Evolutionary conservation across 1,140 invertebrate species (phyloP).

Genomic region (Epicauta chinensis): DNA sequence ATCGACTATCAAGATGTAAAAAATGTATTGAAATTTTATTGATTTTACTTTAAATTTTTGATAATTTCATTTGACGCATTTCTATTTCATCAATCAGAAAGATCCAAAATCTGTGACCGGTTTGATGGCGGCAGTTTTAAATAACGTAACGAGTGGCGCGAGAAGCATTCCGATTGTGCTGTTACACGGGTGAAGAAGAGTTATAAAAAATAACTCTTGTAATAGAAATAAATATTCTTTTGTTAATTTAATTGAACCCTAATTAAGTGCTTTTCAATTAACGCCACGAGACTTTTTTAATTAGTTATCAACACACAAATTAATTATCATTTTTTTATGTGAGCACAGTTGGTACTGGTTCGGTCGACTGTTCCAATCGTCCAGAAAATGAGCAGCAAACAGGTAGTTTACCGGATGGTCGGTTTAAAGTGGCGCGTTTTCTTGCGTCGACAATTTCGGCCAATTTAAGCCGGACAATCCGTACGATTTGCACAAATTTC

Average conservation of each 20-base stretch:
- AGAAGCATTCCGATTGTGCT: slow-evolving; percentile 30
- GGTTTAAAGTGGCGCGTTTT: too few relatives aligned
- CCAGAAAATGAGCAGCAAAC: too few relatives aligned
- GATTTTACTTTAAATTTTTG: slow-evolving; percentile 7
- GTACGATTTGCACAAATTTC: too few relatives aligned
- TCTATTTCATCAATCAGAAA: slow-evolving; percentile 33
- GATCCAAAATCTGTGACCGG: slow-evolving; percentile 28
- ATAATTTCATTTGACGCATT: slow-evolving; percentile 30
- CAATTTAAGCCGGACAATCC: too few relatives aligned
- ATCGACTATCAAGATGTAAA: slow-evolving; percentile 39
- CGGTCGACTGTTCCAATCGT: too few relatives aligned
- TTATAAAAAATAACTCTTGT: not conserved
- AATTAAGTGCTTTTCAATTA: not conserved
- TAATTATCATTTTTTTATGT: too few relatives aligned
- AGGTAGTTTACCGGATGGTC: too few relatives aligned
- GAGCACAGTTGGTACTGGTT: too few relatives aligned
- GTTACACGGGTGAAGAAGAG: slow-evolving; percentile 31
- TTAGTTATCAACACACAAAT: too few relatives aligned
- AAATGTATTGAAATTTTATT: too few relatives aligned
- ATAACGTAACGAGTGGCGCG: slow-evolving; percentile 33
- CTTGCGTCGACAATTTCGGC: too few relatives aligned
- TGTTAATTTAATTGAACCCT: not conserved
- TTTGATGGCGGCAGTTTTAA: slow-evolving; percentile 34
- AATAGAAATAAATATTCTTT: not conserved
- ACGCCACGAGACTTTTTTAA: not conserved